A percentile compares a stretch with the other conserved stretches of the same genome.
Evolutionary conservation across 2,113 vertebrate species (phyloP).

Genomic region (Gallinago undulata): DNA sequence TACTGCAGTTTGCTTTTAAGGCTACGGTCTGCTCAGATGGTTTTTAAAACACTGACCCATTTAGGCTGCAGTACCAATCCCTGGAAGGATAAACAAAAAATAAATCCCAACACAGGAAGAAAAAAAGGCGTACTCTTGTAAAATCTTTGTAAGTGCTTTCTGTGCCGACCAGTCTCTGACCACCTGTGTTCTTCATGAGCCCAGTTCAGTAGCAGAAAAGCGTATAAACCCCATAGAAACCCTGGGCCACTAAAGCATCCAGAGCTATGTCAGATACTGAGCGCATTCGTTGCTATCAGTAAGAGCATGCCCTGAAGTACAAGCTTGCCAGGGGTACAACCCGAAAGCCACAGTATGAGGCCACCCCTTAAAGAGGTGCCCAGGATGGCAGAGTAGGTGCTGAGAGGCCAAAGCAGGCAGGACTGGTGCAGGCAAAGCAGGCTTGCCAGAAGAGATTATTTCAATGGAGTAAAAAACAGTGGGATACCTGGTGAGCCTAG

Average conservation of each 20-base stretch:
- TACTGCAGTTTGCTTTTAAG: neutral
- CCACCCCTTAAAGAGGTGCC: neutral
- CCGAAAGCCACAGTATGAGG: neutral
- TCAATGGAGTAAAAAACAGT: neutral
- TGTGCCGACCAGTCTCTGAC: neutral
- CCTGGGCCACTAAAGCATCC: neutral
- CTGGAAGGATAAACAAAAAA: neutral
- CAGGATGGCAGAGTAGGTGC: neutral
- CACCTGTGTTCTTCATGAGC: neutral
- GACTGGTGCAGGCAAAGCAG: neutral
- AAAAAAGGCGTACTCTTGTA: neutral
- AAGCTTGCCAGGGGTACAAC: rapidly evolving
- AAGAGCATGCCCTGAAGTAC: neutral
- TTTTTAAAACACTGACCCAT: neutral
- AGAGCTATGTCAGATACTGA: neutral
- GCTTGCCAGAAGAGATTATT: neutral
- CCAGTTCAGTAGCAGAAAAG: neutral
- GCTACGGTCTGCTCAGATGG: neutral
- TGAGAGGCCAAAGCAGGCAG: neutral
- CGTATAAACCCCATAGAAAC: neutral
- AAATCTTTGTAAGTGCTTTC: neutral
- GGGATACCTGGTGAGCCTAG: neutral
- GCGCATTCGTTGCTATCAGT: neutral
- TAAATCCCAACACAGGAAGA: neutral
- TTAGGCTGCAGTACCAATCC: neutral